Evolutionary conservation across 2,888 invertebrate species (phyloP), one percentile per base, ranked within the genome.

Genomic region (Drepanosiphum platanoidis): DNA sequence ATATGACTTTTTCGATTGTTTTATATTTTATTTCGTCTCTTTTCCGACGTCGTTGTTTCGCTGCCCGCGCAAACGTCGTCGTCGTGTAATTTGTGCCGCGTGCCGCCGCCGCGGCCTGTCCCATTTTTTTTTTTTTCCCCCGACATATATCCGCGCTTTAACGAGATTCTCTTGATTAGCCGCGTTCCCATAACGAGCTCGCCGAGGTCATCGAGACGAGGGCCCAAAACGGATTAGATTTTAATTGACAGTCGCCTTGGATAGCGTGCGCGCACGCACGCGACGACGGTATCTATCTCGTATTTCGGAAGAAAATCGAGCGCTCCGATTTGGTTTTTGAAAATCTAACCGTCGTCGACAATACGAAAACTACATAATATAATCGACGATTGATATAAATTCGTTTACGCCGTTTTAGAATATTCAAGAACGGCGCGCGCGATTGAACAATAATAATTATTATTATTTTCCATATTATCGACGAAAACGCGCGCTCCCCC

Each of bases 171-270:
- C 30, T 46, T 8, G 71, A 27, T 22, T 64, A 64, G 34, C 27
- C 27, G 11, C 18, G 36, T 58, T 42, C 15, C 1, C 27, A 39
- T 39, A 46, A n/a, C 22, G 3, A 72, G 27, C 30, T 30, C 9
- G 42, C 18, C 72, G 46, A 79, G 66, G 79, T 3, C 66, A 46
- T n/a, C 4, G 9, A n/a, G n/a, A 32, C 18, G n/a, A 61, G 27
- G 27, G 34, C 15, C 11, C 34, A 27, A 34, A 36, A 52, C 68
- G 34, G 34, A 80, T 80, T 70, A 27, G 9, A 52, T 27, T 34
- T 70, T 34, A 80, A 68, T 80, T 52, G 46, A 52, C 46, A 27
- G n/a, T 34, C 1, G 34, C 68, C 68, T 80, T 70, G 79, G 46
- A 70, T 36, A 18, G n/a, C 39, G 22, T n/a, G n/a, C n/a, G n/a